Conservation (phyloP, 2,888 invertebrate genomes). For the Agriopis marginaria region DNA sequence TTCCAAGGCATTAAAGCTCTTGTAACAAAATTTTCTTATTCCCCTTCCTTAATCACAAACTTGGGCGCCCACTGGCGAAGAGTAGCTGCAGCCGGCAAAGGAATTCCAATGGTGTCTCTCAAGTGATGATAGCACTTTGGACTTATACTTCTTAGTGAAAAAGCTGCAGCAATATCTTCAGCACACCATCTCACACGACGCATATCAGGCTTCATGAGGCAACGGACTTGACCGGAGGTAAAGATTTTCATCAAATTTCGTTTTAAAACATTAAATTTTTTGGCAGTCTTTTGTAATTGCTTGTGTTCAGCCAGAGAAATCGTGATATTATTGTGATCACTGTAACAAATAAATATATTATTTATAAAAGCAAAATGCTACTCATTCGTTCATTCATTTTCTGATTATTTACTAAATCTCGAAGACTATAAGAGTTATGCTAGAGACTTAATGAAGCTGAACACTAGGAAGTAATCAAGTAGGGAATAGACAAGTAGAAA, state of each 20-base stretch:
- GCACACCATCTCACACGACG: conserved; percentile 5
- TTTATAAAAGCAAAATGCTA: no score
- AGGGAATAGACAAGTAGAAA: no score
- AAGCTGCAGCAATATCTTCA: conserved; percentile 5
- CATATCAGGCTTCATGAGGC: background rate
- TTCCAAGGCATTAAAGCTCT: background rate
- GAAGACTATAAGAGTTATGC: no score
- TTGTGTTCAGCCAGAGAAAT: background rate
- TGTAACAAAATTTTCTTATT: background rate
- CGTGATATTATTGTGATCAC: background rate
- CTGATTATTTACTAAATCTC: no score
- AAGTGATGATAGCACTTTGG: conserved; percentile 2
- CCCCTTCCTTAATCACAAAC: background rate
- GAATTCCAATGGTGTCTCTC: background rate
- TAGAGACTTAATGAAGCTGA: no score
- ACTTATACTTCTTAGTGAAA: conserved; percentile 2
- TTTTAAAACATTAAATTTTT: background rate
- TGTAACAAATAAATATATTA: background rate
- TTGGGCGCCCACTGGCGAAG: background rate
- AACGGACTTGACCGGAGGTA: background rate
- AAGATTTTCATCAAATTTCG: background rate
- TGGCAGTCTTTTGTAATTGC: background rate
- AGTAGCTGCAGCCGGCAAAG: conserved; percentile 1
- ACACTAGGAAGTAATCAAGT: no score
- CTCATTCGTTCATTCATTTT: no score